Evolutionary conservation across 2,888 invertebrate genomes (phyloP).

Genomic region (Ichneumoninae sp.): DNA sequence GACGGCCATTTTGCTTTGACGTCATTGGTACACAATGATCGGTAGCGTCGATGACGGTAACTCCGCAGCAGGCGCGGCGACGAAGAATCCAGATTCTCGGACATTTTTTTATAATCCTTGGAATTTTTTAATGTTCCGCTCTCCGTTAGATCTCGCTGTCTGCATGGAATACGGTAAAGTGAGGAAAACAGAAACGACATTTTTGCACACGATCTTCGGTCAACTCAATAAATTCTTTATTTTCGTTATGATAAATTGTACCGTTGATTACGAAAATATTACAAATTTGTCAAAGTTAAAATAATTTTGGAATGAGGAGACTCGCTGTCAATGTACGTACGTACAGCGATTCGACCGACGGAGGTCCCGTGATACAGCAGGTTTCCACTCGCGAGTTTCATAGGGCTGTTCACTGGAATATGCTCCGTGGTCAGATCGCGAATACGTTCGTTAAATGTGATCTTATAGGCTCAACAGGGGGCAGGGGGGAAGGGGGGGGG

Average conservation of each 20-base stretch:
- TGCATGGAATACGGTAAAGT: background rate
- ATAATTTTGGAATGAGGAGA: constrained; percentile 77
- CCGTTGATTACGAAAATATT: constrained; percentile 64
- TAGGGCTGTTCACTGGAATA: constrained; percentile 57
- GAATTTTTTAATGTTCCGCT: background rate
- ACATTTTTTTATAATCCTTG: background rate
- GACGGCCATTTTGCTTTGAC: constrained; percentile 51
- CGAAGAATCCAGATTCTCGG: background rate
- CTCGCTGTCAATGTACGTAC: constrained; percentile 61
- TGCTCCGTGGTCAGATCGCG: constrained; percentile 33
- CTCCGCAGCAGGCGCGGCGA: constrained; percentile 21
- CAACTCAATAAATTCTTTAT: constrained; percentile 67
- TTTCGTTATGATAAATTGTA: constrained; percentile 55
- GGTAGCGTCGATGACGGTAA: constrained; percentile 33
- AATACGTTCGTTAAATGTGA: constrained; percentile 41
- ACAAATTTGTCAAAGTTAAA: constrained; percentile 71
- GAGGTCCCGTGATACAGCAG: constrained; percentile 65
- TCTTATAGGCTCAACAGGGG: constrained; percentile 35
- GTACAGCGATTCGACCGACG: constrained; percentile 24
- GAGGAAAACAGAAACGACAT: background rate
- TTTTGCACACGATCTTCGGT: constrained; percentile 18
- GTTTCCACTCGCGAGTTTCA: constrained; percentile 73
- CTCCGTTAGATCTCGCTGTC: background rate
- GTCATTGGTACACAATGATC: constrained; percentile 42
- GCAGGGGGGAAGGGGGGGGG: constrained; percentile 1